Base-by-base conservation (phyloP, 1,140 invertebrate species). In the Ylistrum balloti region DNA sequence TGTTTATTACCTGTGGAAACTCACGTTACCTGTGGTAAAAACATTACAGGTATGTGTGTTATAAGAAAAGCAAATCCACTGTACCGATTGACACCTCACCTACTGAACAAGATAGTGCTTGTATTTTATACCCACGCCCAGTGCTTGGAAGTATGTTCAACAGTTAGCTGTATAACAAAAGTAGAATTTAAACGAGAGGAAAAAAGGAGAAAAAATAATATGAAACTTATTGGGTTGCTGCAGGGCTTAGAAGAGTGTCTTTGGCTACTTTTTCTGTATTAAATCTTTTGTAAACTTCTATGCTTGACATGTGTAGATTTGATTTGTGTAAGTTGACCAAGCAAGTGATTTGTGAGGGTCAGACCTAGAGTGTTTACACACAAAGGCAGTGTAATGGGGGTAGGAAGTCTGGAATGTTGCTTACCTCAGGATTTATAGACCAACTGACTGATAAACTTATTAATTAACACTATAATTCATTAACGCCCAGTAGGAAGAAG, bases 41-140 rank as follows among this genome's bases (percentile, higher is more conserved):
- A 74, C 56, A 74, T 74, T 74, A 17, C 56, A 74, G 56, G 56
- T 74, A 74, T 74, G 56, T 74, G 56, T 74, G 56, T 45, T 45
- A 17, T 13, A 74, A 74, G 56, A 74, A 74, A 74, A n/a, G 56
- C 56, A 74, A 74, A 74, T 74, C n/a, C 13, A 74, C 1, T 74
- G 56, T 74, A 74, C 56, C 22, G 56, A 74, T 74, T 74, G 56
- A 74, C 17, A 9, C n/a, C 56, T n/a, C 5, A 28, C 56, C 56
- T 74, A 74, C 22, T 74, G 56, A 74, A 74, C 56, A 74, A 74
- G 56, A 74, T 74, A 74, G 56, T 17, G 56, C 56, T 28, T 74
- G 56, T 74, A 74, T 74, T 74, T 74, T 74, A 74, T 17, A 74
- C 56, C 15, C 5, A 74, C n/a, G 56, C 22, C 56, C 56, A 74